Percentiles rank a stretch among this genome's conserved stretches.
Evolutionary conservation across 2,888 invertebrate species (phyloP).

Genomic region (Drosophila peninsularis): DNA sequence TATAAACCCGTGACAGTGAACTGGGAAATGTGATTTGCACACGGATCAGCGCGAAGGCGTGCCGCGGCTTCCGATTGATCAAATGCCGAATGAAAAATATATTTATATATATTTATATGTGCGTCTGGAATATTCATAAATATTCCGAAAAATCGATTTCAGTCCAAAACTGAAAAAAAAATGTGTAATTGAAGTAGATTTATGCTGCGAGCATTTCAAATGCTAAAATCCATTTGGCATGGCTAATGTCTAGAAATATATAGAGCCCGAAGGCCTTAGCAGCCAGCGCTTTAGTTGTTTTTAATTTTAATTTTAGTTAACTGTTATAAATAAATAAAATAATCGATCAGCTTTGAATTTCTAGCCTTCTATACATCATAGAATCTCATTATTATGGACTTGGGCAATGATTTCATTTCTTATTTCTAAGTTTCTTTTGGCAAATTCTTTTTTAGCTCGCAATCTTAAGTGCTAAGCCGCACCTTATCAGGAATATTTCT

Average conservation of each 20-base stretch:
- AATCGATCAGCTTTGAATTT: background rate
- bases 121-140: conserved; percentile 12
- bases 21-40: conserved; percentile 29
- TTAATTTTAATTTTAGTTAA: too few species aligned
- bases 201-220: conserved; percentile 5
- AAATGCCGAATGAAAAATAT: conserved; percentile 53
- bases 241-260: background rate
- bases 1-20: conserved; percentile 11
- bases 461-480: background rate
- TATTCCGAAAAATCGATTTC: conserved; percentile 1
- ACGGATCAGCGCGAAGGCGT: conserved; percentile 39
- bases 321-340: too few species aligned
- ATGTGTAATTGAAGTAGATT: conserved; percentile 57
- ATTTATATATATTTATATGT: too few species aligned
- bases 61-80: conserved; percentile 53
- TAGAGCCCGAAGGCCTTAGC: too few species aligned
- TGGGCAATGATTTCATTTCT: too few species aligned
- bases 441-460: background rate
- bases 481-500: background rate
- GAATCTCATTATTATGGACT: background rate
- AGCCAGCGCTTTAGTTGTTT: too few species aligned
- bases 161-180: conserved; percentile 1
- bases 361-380: background rate
- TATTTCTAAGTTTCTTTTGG: background rate
- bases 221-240: background rate